phyloP scores from a whole-genome alignment of 2,113 vertebrate genomes.

The Apodemus speciosus region DNA sequence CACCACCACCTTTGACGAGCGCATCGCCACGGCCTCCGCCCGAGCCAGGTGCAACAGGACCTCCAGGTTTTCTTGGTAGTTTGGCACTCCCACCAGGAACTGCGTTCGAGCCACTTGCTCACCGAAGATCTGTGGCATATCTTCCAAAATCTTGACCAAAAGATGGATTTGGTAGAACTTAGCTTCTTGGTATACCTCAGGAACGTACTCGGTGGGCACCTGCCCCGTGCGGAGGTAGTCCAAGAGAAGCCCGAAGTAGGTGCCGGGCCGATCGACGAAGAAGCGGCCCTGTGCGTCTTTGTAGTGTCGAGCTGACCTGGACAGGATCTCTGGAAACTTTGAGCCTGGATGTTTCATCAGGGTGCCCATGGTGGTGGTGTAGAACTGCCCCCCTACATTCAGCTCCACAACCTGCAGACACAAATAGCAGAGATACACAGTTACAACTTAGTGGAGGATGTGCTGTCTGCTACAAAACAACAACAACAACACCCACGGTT shows the following conservation, averaged over 20 bases:
- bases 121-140: conserved; percentile 91
- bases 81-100: conserved; percentile 91
- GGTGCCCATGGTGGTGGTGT: conserved; percentile 88
- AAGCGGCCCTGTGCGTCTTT: conserved; percentile 87
- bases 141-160: conserved; percentile 91
- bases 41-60: conserved; percentile 92
- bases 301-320: conserved; percentile 87
- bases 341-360: conserved; percentile 87
- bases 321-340: conserved; percentile 63
- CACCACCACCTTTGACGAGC: conserved; percentile 88
- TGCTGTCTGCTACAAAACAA: neutral
- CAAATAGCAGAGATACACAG: neutral
- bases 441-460: neutral
- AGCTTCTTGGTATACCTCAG: conserved; percentile 91
- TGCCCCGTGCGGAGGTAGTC: conserved; percentile 91
- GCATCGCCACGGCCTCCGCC: conserved; percentile 90
- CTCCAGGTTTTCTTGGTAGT: conserved; percentile 94
- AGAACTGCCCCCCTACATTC: conserved; percentile 92
- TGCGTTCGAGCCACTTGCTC: conserved; percentile 93
- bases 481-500: neutral
- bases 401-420: conserved; percentile 88
- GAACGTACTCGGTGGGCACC: conserved; percentile 87
- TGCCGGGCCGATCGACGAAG: conserved; percentile 93
- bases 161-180: conserved; percentile 90
- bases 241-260: conserved; percentile 90